Evolutionary conservation across 2,888 invertebrate genomes (phyloP).

Genomic region (Crossocerus cetratus): DNA sequence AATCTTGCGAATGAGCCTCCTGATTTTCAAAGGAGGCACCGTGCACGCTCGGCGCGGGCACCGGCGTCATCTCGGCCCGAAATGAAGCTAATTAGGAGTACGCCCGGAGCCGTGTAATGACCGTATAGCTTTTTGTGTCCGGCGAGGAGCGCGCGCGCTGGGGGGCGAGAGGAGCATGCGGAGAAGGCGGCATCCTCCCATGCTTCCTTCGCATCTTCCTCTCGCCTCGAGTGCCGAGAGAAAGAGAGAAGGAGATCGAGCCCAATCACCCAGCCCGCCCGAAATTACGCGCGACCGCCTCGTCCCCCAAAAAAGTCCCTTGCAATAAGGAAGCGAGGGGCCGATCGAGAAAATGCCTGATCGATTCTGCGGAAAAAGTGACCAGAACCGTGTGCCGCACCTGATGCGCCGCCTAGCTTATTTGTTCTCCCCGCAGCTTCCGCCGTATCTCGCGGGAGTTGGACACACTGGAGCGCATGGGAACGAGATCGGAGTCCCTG

Average conservation of each 20-base stretch:
- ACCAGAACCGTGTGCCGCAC: not conserved
- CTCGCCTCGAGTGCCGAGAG: not conserved
- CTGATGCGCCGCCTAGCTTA: conserved; percentile 7
- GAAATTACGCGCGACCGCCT: not conserved
- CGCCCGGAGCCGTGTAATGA: conserved; percentile 32
- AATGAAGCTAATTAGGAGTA: conserved; percentile 39
- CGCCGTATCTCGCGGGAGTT: not conserved
- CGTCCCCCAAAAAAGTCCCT: not conserved
- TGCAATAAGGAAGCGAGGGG: not conserved
- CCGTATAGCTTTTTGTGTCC: conserved; percentile 1
- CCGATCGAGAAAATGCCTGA: not conserved
- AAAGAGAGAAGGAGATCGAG: not conserved
- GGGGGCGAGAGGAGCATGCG: too few species aligned
- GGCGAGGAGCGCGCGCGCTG: not conserved
- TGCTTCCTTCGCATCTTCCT: not conserved
- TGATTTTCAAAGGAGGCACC: conserved; percentile 8
- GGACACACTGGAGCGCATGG: conserved; percentile 38
- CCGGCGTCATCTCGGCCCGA: conserved; percentile 13
- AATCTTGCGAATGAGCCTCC: not conserved
- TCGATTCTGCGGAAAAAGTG: not conserved
- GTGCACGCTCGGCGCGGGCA: conserved; percentile 19
- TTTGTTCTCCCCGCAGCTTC: not conserved
- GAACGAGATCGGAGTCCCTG: conserved; percentile 35
- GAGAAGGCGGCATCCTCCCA: not conserved
- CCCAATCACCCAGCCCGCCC: not conserved